Percentiles rank a stretch among this genome's conserved stretches.
Evolutionary conservation across 2,113 vertebrate species (phyloP).

Genomic region (Microcebus lehilahytsara): DNA sequence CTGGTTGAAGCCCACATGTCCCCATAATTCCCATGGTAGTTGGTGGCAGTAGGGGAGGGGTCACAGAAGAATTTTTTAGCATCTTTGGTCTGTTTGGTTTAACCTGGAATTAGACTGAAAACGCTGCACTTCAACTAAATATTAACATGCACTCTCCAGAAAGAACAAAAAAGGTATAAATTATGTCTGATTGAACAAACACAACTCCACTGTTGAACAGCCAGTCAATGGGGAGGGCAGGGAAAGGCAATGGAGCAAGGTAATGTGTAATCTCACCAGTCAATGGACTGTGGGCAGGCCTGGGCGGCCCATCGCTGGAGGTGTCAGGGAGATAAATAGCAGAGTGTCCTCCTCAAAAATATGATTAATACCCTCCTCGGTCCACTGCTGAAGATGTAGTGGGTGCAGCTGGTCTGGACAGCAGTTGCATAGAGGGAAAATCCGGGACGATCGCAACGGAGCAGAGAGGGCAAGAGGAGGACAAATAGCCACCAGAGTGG

Average conservation of each 20-base stretch:
- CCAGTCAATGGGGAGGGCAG: slow-evolving; percentile 99
- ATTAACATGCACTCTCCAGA: slow-evolving; percentile 80
- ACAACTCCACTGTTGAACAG: slow-evolving; percentile 95
- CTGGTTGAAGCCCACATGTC: slow-evolving; percentile 61
- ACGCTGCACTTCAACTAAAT: slow-evolving; percentile 70
- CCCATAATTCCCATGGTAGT: not conserved
- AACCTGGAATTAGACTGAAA: slow-evolving; percentile 72
- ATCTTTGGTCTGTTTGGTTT: slow-evolving; percentile 42
- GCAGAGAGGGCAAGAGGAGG: slow-evolving; percentile 99
- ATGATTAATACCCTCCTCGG: slow-evolving; percentile 99
- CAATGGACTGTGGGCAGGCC: slow-evolving; percentile 99
- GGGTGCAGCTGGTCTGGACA: slow-evolving; percentile 99
- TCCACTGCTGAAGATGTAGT: slow-evolving; percentile 99
- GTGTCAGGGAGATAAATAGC: slow-evolving; percentile 99
- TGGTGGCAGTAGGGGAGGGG: not conserved
- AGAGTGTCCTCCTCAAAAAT: slow-evolving; percentile 99
- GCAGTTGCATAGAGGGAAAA: slow-evolving; percentile 94
- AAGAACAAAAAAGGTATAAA: slow-evolving; percentile 91
- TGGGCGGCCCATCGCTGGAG: slow-evolving; percentile 95
- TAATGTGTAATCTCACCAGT: slow-evolving; percentile 99
- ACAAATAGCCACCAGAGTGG: slow-evolving; percentile 89
- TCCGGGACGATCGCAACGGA: slow-evolving; percentile 90
- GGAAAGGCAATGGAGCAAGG: slow-evolving; percentile 98
- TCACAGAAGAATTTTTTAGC: not conserved
- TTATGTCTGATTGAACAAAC: slow-evolving; percentile 96